Evolutionary conservation across 53 echinoderm and acorn worm genomes (phyloP), one percentile per base, ranked within the genome.

Genomic region (Mesocentrotus franciscanus): DNA sequence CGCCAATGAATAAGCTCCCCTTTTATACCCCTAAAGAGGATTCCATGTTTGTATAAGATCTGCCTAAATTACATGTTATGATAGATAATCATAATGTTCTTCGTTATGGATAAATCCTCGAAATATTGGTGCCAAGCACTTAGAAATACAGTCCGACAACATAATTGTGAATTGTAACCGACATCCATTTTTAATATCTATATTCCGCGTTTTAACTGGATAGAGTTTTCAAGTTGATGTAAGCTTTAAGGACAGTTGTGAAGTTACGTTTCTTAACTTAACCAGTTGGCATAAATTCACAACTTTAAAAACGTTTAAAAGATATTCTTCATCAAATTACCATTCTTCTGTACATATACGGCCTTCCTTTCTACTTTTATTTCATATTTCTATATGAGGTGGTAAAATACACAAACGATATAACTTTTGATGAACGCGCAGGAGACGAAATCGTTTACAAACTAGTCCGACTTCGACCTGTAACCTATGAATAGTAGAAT

Each of bases 31-130:
- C 42, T n/a, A 87, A 27, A 58, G 58, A 27, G 29, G 87, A 87
- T 87, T 58, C 5, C 0, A n/a, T 87, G 58, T 87, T 87, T 87
- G 87, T 29, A n/a, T 87, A 58, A 87, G 57, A 87, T 87, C 87
- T n/a, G n/a, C 22, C 87, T 29, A 57, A 87, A 56, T 27, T 26
- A 58, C 57, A 87, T 87, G 12, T 58, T 26, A 56, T 87, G 58
- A 58, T 59, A 58, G 56, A 87, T 87, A 87, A 87, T 87, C 13
- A 87, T 58, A 59, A 29, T 58, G 57, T 14, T 14, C 18, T 58
- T 87, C 0, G 24, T 58, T 58, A 26, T 87, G n/a, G 87, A 87
- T 87, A 1, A 59, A 12, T 12, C n/a, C 58, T 57, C 58, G 39
- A 58, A 81, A 42, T 42, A 81, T 81, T 39, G 36, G 42, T 39